Evolutionary conservation across 2,888 invertebrate species (phyloP).

Genomic region (Rhagonycha lutea): DNA sequence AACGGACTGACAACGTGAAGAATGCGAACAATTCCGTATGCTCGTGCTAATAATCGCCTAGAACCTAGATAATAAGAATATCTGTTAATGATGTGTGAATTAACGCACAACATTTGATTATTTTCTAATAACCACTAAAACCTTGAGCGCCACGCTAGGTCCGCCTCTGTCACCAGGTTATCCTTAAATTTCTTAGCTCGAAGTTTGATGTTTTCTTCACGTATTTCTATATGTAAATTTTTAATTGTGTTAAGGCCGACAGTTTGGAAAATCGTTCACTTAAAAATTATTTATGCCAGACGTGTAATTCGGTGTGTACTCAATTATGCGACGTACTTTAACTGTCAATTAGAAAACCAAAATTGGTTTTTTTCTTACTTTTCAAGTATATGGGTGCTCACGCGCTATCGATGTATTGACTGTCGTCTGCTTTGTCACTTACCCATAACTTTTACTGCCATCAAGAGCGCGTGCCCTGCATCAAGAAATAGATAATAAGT

Average conservation of each 20-base stretch:
- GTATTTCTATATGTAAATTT: background rate
- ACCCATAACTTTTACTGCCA: constrained; percentile 47
- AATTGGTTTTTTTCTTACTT: constrained; percentile 17
- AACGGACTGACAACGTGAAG: background rate
- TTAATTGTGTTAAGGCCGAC: background rate
- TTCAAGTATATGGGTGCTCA: constrained; percentile 35
- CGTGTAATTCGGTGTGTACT: constrained; percentile 10
- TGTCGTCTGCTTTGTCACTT: constrained; percentile 45
- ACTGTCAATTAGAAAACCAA: constrained; percentile 18
- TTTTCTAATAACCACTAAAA: too few relatives aligned
- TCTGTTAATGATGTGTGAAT: too few relatives aligned
- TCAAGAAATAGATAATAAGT: constrained; percentile 45
- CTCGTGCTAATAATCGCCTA: too few relatives aligned
- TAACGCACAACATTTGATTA: too few relatives aligned
- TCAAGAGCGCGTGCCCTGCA: constrained; percentile 44
- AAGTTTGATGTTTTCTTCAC: background rate
- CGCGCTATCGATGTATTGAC: constrained; percentile 44
- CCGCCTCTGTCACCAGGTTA: background rate
- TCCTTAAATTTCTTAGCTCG: background rate
- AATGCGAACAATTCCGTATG: background rate
- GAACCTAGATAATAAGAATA: too few relatives aligned
- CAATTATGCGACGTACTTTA: constrained; percentile 14
- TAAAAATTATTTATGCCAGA: constrained; percentile 12
- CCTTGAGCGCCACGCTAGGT: too few relatives aligned
- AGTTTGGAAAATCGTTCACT: background rate